Evolutionary conservation across 2,113 vertebrate genomes (phyloP), one percentile per base, ranked within the genome.

Genomic region (Phoxinus phoxinus): DNA sequence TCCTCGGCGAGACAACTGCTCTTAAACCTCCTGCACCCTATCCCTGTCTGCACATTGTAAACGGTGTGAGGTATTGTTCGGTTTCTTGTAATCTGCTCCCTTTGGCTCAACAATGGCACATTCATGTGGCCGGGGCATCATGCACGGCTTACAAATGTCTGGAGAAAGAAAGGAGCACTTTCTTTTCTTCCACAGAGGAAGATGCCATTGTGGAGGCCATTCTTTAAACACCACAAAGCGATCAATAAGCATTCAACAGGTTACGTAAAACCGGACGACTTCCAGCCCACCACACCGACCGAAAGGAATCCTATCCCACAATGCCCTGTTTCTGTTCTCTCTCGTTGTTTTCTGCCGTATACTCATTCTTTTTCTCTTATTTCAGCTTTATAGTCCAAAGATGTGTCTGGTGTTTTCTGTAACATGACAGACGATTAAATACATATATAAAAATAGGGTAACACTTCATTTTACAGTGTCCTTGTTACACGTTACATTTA

Each of bases 161-260:
- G 27, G 74, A 84, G 81, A 87, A 72, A 87, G 81, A 87, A 87
- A 88, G 77, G 59, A 63, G 69, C 76, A 83, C 75, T 71, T 74
- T 84, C 76, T 79, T 74, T 81, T 84, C 59, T 53, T 67, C 41
- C 77, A 77, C 59, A 76, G 76, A 80, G 84, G 82, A 86, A 67
- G 69, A 48, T n/a, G 61, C 46, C 81, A 81, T 81, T 84, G 83
- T 81, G 35, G 6, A 58, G 27, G 65, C 75, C 84, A 53, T 84
- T 86, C 78, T 84, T 84, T 84, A 75, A 32, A 37, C 13, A 19
- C 79, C 74, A 86, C 85, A 88, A 88, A 86, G 85, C 81, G 78
- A 81, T 86, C 87, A 87, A 87, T 87, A 87, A 84, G 76, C 85
- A 77, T 71, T 88, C 87, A 88, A 88, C 87, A 88, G 85, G 87